A percentile compares a stretch with the other conserved stretches of the same genome.
These are phyloP conservation scores for Micropoecilia bifurca DNA, from an alignment of 2,797 vertebrate species.

Conservation along the genomic window DNA sequence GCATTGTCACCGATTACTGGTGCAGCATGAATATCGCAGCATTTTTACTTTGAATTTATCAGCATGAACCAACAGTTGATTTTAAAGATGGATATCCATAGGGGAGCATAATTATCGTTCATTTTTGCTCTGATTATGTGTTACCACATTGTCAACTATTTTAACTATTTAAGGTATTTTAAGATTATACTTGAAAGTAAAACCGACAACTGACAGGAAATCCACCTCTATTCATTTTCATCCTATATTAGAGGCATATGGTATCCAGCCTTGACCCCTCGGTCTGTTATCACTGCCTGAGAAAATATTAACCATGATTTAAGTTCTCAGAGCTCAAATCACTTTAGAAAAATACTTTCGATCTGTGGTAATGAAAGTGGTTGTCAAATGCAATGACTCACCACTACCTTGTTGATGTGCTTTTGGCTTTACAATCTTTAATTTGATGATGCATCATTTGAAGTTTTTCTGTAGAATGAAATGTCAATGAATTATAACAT, in stretches of 20 bases:
- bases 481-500: no score
- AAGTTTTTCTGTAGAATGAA: neutral
- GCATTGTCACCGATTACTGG: neutral
- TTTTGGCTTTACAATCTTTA: neutral
- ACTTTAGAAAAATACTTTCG: neutral
- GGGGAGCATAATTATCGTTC: neutral
- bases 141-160: neutral
- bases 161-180: no score
- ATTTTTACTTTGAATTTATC: neutral
- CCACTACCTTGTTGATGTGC: neutral
- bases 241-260: neutral
- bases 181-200: neutral
- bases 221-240: neutral
- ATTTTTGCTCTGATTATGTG: neutral
- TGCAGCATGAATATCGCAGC: neutral
- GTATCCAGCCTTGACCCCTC: neutral
- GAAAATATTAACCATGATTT: neutral
- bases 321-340: neutral
- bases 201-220: neutral
- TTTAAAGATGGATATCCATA: neutral
- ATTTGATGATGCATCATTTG: constrained; percentile 5
- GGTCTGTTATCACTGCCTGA: neutral
- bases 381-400: neutral
- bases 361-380: neutral
- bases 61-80: neutral